Evolutionary conservation across 1,140 invertebrate genomes (phyloP), one percentile per base, ranked within the genome.

Genomic region (Vollenhovia emeryi): DNA sequence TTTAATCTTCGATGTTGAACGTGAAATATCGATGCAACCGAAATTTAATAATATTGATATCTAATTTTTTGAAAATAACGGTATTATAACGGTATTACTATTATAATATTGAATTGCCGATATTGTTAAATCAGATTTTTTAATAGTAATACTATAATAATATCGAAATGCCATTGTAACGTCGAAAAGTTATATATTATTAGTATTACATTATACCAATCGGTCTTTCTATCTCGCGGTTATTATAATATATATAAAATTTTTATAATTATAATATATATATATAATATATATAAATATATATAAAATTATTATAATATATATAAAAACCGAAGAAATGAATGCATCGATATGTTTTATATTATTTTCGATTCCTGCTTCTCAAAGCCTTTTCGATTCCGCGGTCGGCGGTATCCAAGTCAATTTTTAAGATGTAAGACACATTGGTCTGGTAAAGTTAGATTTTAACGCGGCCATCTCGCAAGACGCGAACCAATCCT

Each of bases 351-450:
- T 64, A 66, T 66, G 30, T 59, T 57, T 57, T 57, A 6, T 45
- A 27, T 15, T 66, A 43, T 66, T 66, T 66, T 40, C 40, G 2
- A 66, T 66, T 13, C 36, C 36, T 43, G 62, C 21, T 73, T 71
- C n/a, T 55, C 69, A 55, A 36, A 50, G 18, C 7, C 50, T 15
- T 50, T 45, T 69, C n/a, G 36, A 57, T 57, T 13, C 4, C 36
- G 78, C 27, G 50, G 24, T 57, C 50, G 66, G 52, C 36, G 64
- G 33, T 33, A 79, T 79, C 21, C 48, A 66, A 79, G 76, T 79
- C 76, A 79, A 79, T 79, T 68, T 79, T 66, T 66, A 78, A 66
- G 48, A 30, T 79, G 4, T 60, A 83, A 62, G 52, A 40, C 11
- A 27, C 52, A 13, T 45, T 27, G 33, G 33, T 68, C 60, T 71